Evolutionary conservation across 2,113 vertebrate species (phyloP).

Genomic region (Stictonetta naevosa): DNA sequence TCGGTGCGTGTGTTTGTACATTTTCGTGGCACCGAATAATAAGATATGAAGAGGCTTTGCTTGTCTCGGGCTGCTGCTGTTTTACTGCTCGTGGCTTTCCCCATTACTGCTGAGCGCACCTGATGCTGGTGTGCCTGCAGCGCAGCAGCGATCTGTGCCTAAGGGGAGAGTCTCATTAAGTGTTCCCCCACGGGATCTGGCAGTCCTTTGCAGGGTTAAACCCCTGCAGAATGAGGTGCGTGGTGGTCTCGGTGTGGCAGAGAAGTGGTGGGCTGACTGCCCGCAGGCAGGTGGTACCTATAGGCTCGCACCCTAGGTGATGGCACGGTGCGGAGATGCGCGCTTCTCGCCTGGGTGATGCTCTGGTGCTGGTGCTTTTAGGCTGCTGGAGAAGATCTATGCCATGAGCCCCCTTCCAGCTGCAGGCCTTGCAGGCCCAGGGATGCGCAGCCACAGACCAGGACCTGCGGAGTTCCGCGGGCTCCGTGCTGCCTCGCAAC

Average conservation of each 20-base stretch:
- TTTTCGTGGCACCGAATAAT: not conserved
- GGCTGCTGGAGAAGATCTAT: not conserved
- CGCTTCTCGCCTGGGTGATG: not conserved
- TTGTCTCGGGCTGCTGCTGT: not conserved
- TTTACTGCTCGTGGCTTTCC: not conserved
- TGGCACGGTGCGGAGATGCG: not conserved
- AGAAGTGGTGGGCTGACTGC: not conserved
- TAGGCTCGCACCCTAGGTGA: not conserved
- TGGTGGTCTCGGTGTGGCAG: not conserved
- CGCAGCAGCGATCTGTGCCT: not conserved
- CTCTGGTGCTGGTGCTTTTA: not conserved
- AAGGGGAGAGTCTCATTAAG: not conserved
- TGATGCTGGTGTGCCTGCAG: not conserved
- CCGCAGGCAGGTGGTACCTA: no score
- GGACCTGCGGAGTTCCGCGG: not conserved
- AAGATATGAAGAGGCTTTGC: not conserved
- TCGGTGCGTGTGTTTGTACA: conserved; percentile 34
- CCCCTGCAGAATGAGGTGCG: not conserved
- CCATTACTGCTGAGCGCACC: not conserved
- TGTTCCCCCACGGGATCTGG: not conserved
- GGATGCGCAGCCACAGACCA: rapidly evolving
- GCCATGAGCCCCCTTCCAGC: conserved; percentile 16
- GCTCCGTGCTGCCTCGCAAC: not conserved
- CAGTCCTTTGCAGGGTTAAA: not conserved
- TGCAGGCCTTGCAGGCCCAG: not conserved